Conservation (phyloP, 2,113 vertebrate genomes). For the Antennarius striatus region DNA sequence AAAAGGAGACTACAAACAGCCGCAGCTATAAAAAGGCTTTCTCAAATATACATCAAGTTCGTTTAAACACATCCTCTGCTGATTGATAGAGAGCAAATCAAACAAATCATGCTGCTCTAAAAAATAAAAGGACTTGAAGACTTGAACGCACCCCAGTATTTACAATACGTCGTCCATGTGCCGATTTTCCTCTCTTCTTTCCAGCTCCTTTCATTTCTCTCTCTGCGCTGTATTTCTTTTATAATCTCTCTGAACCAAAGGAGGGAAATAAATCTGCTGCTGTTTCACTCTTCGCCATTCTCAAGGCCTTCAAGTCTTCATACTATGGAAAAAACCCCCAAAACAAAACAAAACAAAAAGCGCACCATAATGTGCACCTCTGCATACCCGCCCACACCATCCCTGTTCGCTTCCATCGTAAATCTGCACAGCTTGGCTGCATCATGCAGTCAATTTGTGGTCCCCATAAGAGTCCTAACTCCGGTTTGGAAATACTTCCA, state of each 20-base stretch:
- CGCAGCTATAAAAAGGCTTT: slow-evolving; percentile 62
- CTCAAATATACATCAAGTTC: slow-evolving; percentile 63
- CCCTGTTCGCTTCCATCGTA: slow-evolving; percentile 62
- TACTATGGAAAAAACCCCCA: slow-evolving; percentile 24
- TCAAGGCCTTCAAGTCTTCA: slow-evolving; percentile 36
- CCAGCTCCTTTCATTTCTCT: slow-evolving; percentile 1
- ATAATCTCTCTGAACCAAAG: slow-evolving; percentile 16
- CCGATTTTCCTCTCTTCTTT: slow-evolving; percentile 34
- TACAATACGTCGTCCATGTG: slow-evolving; percentile 31
- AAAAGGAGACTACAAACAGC: slow-evolving; percentile 72
- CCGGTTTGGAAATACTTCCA: slow-evolving; percentile 25
- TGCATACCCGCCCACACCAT: slow-evolving; percentile 57
- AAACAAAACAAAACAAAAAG: slow-evolving; percentile 16
- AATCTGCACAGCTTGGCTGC: slow-evolving; percentile 58
- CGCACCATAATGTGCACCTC: slow-evolving; percentile 53
- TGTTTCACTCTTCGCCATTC: slow-evolving; percentile 37
- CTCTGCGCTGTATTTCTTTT: slow-evolving; percentile 25
- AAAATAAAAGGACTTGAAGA: slow-evolving; percentile 21
- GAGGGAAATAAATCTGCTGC: slow-evolving; percentile 34
- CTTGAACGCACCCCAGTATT: slow-evolving; percentile 35
- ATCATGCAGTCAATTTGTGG: slow-evolving; percentile 64
- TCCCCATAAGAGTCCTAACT: slow-evolving; percentile 63
- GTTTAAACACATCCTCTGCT: slow-evolving; percentile 61
- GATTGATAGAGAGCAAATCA: slow-evolving; percentile 68
- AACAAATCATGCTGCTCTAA: slow-evolving; percentile 62